Percentiles rank a stretch among this genome's conserved stretches.
Evolutionary conservation across 1,140 invertebrate species (phyloP).

Genomic region (Euwallacea similis): DNA sequence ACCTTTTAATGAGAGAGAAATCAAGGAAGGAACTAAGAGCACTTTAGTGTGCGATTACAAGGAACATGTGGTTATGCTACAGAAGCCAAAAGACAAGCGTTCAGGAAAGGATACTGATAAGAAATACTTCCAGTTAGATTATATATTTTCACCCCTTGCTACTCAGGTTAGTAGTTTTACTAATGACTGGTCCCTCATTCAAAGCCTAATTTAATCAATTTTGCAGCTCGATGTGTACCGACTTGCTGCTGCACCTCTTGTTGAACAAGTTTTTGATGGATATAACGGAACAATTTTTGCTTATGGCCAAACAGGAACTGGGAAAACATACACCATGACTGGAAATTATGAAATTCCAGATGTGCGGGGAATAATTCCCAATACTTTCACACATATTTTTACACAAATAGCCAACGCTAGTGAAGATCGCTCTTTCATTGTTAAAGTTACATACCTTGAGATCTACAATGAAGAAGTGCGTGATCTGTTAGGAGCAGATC

Average conservation of each 20-base stretch:
- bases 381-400: conserved; percentile 97
- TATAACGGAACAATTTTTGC: conserved; percentile 98
- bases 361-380: conserved; percentile 90
- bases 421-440: conserved; percentile 81
- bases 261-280: conserved; percentile 91
- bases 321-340: conserved; percentile 96
- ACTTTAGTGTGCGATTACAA: conserved; percentile 75
- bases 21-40: conserved; percentile 66
- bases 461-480: conserved; percentile 95
- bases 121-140: conserved; percentile 89
- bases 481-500: conserved; percentile 83
- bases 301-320: conserved; percentile 96
- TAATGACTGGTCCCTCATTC: neutral
- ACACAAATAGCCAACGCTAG: conserved; percentile 82
- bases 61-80: conserved; percentile 73
- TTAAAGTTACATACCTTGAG: conserved; percentile 91
- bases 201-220: conserved; percentile 28
- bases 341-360: conserved; percentile 81
- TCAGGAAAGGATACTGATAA: conserved; percentile 56
- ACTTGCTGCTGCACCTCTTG: conserved; percentile 89
- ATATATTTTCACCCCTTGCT: conserved; percentile 85
- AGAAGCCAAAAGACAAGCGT: conserved; percentile 63
- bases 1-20: conserved; percentile 81
- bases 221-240: conserved; percentile 86
- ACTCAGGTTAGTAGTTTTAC: conserved; percentile 66